Evolutionary conservation across 1,140 invertebrate species (phyloP), one percentile per base, ranked within the genome.

Genomic region (Orchestia grillus): DNA sequence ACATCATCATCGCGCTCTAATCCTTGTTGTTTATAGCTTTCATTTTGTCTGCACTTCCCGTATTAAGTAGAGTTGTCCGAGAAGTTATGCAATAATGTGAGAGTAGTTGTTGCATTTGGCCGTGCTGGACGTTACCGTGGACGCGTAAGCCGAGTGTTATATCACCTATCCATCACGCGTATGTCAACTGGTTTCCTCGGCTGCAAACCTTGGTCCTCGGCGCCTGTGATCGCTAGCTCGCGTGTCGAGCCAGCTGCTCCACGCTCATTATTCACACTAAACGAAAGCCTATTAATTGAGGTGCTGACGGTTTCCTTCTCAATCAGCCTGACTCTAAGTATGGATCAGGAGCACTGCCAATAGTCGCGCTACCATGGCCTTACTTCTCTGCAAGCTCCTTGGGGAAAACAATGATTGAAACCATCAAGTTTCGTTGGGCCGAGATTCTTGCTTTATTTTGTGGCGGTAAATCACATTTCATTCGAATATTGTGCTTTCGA

Each of bases 281-380:
- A 77, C 62, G 62, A 77, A 77, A 77, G 62, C 28, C 62, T 77
- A 77, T 77, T 77, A 77, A 77, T 77, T 77, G 62, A 77, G 62
- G 62, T 77, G 62, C 62, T 77, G 62, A 77, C 62, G 62, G 62
- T 77, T 77, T 77, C 62, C 28, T 77, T 77, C 62, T 77, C 62
- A 77, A 77, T 77, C 62, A 77, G 62, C 28, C 36, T 77, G 62
- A 77, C 62, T 77, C 28, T 77, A 77, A 77, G 62, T 77, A 36
- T 77, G 36, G 62, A 77, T 77, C 28, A 77, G 1, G 62, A 77
- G 62, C 62, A 77, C 36, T 77, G 62, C 62, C 28, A 77, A 36
- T 77, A 77, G 62, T 77, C 36, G 11, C 62, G 62, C 15, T 77
- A 77, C 36, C 62, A 36, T 77, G 62, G 11, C 28, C 11, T 77